Evolutionary conservation across 1,140 invertebrate genomes (phyloP), one percentile per base, ranked within the genome.

Genomic region (Lanistes nyassanus): DNA sequence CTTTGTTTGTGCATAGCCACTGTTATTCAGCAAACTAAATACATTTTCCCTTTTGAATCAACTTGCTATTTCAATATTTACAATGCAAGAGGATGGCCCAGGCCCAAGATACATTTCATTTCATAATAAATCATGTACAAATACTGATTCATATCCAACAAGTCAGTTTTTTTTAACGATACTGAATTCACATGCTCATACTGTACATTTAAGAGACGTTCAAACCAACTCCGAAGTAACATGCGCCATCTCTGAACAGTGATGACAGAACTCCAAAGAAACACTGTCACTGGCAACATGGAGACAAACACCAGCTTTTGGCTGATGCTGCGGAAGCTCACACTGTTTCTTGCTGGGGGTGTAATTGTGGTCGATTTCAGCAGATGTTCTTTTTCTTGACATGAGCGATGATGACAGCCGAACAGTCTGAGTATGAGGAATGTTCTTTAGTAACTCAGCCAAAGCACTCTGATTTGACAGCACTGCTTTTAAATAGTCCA

Each of bases 381-480:
- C 75, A 72, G 69, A 68, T 51, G 77, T 82, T 29, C 80, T 75
- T 47, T 84, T 85, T 29, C 78, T 74, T 31, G 67, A 58, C 29
- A 31, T 64, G 34, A 85, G 77, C 7, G 83, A 81, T 31, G 84
- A 76, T 11, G 81, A 80, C 23, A 88, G 68, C n/a, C 80, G 80
- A 0, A 86, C 83, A 68, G 80, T 83, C 60, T 81, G 76, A 4
- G 83, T 79, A 76, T 80, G 81, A 34, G 79, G 76, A 79, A 87
- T 88, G 74, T 86, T 88, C 56, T 84, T 83, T 21, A 88, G 67
- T 29, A 88, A 72, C 5, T 75, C 75, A 42, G 87, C 82, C 26
- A 88, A 67, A 31, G 80, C 76, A 80, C 87, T 88, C 64, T 87
- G 76, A 79, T 88, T 88, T 13, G 82, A 84, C 3, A 88, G 68